Base-by-base conservation (phyloP, 2,888 invertebrate genomes). In the Bombyx huttoni region DNA sequence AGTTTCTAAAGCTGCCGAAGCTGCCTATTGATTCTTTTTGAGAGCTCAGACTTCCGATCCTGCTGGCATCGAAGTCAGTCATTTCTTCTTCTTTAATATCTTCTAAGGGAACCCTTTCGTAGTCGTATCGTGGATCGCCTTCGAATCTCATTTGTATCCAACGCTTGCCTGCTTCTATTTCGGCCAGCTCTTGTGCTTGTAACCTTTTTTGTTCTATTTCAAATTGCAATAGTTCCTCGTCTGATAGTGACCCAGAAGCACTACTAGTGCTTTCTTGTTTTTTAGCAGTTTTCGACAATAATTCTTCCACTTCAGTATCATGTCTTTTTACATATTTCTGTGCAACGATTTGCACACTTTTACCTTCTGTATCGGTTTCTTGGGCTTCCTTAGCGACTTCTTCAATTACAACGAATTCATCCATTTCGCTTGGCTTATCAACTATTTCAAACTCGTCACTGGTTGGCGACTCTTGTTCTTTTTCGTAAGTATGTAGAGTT, bases 41-140 rank as follows among this genome's bases (percentile, higher is more conserved):
- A 33, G 94, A 94, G 51, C 93, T 93, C 51, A 94, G 83, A 65
- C 94, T 94, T n/a, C 94, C 94, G 57, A 94, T 92, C 68, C 93
- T 87, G 62, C 93, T 93, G 34, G 92, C 94, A 72, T 96, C 95
- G 68, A 96, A 94, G 68, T 96, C 96, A 51, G 95, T 95, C 68
- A 94, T 91, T 81, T 97, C 97, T 78, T 97, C 97, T 76, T 96
- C 96, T 81, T 96, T 96, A 48, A 96, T 97, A 65, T 97, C 97
- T 84, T 97, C 97, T 47, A 97, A 79, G 6, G 96, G 94, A 13
- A 95, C 94, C 55, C 95, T 89, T 66, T 95, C 94, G 58, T 94
- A 93, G 59, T 96, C 96, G 72, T 95, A 93, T 48, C 92, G 89
- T 62, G 93, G 90, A 64, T 93, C 93, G 49, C 93, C 93, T 78